Evolutionary conservation across 2,113 vertebrate species (phyloP).

Genomic region (Petromus typicus): DNA sequence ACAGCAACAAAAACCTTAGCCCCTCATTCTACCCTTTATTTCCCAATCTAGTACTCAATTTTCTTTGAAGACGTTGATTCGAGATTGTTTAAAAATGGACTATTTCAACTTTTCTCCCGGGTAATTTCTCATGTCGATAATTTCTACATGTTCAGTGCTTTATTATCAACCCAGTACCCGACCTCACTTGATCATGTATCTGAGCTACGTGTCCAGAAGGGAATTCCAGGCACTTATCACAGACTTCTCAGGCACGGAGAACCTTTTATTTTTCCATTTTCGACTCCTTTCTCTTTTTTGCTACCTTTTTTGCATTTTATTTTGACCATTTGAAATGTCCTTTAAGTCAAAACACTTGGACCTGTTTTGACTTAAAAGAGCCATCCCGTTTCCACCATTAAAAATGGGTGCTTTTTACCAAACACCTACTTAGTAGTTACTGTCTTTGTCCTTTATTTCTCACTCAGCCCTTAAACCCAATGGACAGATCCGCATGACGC

Average conservation of each 20-base stretch:
- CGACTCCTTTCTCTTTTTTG: background rate
- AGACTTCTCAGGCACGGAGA: background rate
- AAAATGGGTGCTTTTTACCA: background rate
- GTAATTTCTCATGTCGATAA: background rate
- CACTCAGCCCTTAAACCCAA: background rate
- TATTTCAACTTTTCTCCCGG: background rate
- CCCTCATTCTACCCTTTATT: no score
- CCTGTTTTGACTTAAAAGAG: background rate
- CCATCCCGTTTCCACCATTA: background rate
- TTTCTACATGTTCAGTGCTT: slow-evolving; percentile 14
- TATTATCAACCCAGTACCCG: background rate
- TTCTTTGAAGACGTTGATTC: slow-evolving; percentile 6
- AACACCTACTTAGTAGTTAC: background rate
- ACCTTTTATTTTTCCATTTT: background rate
- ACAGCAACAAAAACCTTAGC: background rate
- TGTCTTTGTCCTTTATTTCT: background rate
- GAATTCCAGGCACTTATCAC: background rate
- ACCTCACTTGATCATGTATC: background rate
- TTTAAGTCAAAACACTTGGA: background rate
- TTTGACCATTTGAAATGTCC: background rate
- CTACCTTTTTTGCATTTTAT: background rate
- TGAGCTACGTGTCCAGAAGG: background rate
- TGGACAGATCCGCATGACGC: background rate
- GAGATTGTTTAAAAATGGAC: background rate
- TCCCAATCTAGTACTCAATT: background rate